Evolutionary conservation across 2,113 vertebrate species (phyloP).

Genomic region (Scomber colias): DNA sequence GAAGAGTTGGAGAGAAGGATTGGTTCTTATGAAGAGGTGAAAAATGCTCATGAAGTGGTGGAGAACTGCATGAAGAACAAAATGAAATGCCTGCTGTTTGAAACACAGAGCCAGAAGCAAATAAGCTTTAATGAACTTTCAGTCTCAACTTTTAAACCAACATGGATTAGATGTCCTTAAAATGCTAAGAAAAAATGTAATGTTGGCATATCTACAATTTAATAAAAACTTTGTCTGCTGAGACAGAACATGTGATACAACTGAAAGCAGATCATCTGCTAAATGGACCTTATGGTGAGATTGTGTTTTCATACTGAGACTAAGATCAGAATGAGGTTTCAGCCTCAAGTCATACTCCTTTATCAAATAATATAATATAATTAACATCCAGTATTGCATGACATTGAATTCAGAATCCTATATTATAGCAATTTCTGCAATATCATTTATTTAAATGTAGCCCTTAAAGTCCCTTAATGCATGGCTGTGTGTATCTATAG

Average conservation of each 20-base stretch:
- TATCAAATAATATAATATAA: too few relatives aligned
- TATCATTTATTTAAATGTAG: too few relatives aligned
- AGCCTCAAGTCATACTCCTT: background rate
- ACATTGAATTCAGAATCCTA: too few relatives aligned
- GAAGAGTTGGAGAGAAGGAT: constrained; percentile 39
- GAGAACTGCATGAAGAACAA: constrained; percentile 8
- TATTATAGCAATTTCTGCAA: too few relatives aligned
- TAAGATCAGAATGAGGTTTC: background rate
- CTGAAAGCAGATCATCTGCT: background rate
- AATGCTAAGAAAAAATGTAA: background rate
- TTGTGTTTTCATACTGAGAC: background rate
- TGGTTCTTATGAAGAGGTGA: constrained; percentile 25
- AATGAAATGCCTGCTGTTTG: background rate
- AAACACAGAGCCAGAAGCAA: background rate
- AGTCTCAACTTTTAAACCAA: background rate
- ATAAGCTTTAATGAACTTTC: too few relatives aligned
- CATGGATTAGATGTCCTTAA: background rate
- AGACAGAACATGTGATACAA: background rate
- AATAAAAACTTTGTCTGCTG: background rate
- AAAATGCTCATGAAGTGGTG: constrained; percentile 31
- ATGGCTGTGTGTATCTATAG: too few relatives aligned
- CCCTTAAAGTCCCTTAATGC: too few relatives aligned
- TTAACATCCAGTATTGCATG: too few relatives aligned
- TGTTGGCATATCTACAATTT: background rate
- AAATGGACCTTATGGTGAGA: background rate